Conservation (phyloP, 2,113 vertebrate genomes). For the Arenaria interpres region DNA sequence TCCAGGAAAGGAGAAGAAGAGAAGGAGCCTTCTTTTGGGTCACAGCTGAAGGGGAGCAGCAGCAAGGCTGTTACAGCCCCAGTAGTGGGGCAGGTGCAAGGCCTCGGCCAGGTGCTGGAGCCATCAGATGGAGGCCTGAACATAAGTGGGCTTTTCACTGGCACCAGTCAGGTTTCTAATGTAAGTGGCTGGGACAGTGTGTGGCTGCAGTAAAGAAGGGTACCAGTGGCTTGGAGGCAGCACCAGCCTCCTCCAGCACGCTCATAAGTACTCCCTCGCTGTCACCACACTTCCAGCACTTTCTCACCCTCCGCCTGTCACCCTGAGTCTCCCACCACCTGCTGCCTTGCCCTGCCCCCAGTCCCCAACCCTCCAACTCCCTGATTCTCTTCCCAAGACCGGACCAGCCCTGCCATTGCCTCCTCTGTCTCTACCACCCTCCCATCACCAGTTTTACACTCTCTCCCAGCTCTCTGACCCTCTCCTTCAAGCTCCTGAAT, state of each 20-base stretch:
- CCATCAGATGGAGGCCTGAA: background rate
- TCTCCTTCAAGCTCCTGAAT: background rate
- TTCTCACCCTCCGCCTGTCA: background rate
- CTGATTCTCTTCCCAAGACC: background rate
- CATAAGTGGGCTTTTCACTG: background rate
- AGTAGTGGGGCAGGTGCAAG: background rate
- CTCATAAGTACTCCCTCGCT: background rate
- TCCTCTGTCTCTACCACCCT: background rate
- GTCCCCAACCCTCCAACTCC: background rate
- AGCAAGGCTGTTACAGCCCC: background rate
- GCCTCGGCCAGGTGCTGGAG: background rate
- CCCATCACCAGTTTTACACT: background rate
- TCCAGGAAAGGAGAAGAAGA: no score
- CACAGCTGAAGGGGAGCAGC: background rate
- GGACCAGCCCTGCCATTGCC: background rate
- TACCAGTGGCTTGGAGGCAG: background rate
- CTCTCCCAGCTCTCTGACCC: background rate
- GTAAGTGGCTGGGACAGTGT: background rate
- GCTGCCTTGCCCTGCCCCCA: background rate
- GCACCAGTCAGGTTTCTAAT: background rate
- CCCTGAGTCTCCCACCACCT: background rate
- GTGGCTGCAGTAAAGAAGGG: background rate
- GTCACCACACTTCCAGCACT: background rate
- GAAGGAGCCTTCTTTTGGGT: background rate
- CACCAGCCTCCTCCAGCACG: background rate